Evolutionary conservation across 2,888 invertebrate species (phyloP), one percentile per base, ranked within the genome.

Genomic region (Tuberolachnus salignus): DNA sequence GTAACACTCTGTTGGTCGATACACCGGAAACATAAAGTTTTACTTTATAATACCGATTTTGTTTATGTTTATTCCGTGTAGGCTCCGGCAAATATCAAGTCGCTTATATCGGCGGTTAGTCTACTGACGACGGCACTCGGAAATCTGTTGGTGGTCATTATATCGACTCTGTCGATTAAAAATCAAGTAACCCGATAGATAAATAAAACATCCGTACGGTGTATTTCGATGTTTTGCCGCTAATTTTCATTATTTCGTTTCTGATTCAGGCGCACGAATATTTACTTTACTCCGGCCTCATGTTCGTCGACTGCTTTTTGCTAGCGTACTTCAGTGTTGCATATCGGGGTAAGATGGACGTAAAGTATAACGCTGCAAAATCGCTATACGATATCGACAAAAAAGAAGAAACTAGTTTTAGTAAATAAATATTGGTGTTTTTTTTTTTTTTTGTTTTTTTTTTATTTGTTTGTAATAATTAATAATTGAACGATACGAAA

Each of bases 121-220:
- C 88, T 97, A 16, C 87, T 98, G 73, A 96, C 97, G 0, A 94
- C 94, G 0, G 95, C 97, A 0, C 89, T 97, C 84, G 98, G 98
- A 61, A 98, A 98, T 86, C 86, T 97, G 44, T 90, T 98, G 80
- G 97, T 97, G 0, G 92, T 97, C 53, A 89, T 96, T 69, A 90
- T 98, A 46, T 94, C 95, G n/a, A 92, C 94, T 84, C 88, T 90
- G 13, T 89, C 90, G 80, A 91, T 96, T 84, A 88, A 92, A 0
- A 89, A 90, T 82, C 92, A 92, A 89, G 94, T 93, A 87, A 86
- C 34, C 13, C n/a, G 13, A 9, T 23, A 3, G 23, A 23, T 14
- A 13, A 23, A 9, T 1, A 23, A 49, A 23, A 11, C 13, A 21
- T 13, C 6, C 10, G 0, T 13, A 9, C 34, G 13, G 21, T 23